Conservation (phyloP, 2,797 vertebrate genomes). For the Liparis tanakae region DNA sequence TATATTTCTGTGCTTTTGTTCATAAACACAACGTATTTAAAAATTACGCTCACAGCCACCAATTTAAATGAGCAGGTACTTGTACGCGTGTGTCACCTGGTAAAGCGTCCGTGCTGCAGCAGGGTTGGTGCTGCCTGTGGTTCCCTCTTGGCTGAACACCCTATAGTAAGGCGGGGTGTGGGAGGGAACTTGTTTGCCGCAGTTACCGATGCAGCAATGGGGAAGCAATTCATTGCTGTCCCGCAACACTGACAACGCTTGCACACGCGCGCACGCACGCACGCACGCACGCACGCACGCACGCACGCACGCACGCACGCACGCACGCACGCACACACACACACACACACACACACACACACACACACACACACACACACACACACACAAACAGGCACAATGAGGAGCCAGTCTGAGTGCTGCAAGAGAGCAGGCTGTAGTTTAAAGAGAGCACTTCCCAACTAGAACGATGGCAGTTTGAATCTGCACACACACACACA, state of each 20-base stretch:
- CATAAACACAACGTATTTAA: not conserved
- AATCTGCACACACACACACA: conserved; percentile 26
- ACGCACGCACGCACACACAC: no score
- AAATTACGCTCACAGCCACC: no score
- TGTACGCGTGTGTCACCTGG: conserved; percentile 34
- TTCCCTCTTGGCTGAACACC: conserved; percentile 75
- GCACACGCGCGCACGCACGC: conserved; percentile 19
- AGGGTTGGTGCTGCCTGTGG: conserved; percentile 35
- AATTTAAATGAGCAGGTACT: not conserved
- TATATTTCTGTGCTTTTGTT: not conserved
- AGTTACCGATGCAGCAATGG: conserved; percentile 80
- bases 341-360: conserved; percentile 24
- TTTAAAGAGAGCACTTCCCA: conserved; percentile 65
- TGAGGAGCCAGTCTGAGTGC: conserved; percentile 63
- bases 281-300: conserved; percentile 31
- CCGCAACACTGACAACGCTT: conserved; percentile 68
- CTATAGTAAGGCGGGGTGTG: conserved; percentile 61
- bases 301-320: conserved; percentile 39
- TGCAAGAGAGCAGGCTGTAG: conserved; percentile 64
- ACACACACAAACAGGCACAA: conserved; percentile 47
- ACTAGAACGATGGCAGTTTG: conserved; percentile 51
- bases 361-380: conserved; percentile 42
- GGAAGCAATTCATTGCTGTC: conserved; percentile 83
- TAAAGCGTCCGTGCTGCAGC: conserved; percentile 59
- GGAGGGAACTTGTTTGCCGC: conserved; percentile 77